phyloP scores from a whole-genome alignment of 2,888 invertebrate genomes.

The Dasysyrphus tricinctus region DNA sequence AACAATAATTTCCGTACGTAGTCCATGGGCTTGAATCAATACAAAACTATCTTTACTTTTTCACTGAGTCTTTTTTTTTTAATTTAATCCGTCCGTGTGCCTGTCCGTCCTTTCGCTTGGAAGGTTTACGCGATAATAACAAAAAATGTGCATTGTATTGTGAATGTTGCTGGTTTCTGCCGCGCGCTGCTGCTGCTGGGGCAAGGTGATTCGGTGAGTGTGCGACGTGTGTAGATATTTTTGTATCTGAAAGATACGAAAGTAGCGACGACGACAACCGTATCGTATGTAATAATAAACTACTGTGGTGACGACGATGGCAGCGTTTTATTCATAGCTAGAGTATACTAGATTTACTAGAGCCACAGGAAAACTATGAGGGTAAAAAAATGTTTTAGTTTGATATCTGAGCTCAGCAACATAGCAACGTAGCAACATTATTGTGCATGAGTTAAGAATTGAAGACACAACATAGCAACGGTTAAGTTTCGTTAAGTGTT shows the following conservation, averaged over 20 bases:
- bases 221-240: constrained; percentile 67
- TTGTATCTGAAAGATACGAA: constrained; percentile 63
- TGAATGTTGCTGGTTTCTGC: constrained; percentile 65
- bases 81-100: constrained; percentile 27
- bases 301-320: constrained; percentile 16
- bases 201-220: constrained; percentile 36
- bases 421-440: constrained; percentile 69
- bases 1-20: constrained; percentile 57
- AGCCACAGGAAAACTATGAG: constrained; percentile 18
- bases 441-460: constrained; percentile 38
- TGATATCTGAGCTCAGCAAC: constrained; percentile 38
- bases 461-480: constrained; percentile 63
- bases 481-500: constrained; percentile 69
- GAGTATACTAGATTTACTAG: constrained; percentile 14
- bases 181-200: constrained; percentile 6
- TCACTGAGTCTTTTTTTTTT: constrained; percentile 1
- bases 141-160: constrained; percentile 68
- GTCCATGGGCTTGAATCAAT: constrained; percentile 31
- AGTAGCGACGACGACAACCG: constrained; percentile 3
- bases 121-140: constrained; percentile 75
- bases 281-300: constrained; percentile 41
- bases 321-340: constrained; percentile 15
- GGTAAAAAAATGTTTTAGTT: constrained; percentile 35
- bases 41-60: constrained; percentile 9
- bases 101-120: constrained; percentile 59